Percentiles rank a stretch among this genome's conserved stretches.
phyloP scores from a whole-genome alignment of 2,113 vertebrate species.

The Mirza zaza region DNA sequence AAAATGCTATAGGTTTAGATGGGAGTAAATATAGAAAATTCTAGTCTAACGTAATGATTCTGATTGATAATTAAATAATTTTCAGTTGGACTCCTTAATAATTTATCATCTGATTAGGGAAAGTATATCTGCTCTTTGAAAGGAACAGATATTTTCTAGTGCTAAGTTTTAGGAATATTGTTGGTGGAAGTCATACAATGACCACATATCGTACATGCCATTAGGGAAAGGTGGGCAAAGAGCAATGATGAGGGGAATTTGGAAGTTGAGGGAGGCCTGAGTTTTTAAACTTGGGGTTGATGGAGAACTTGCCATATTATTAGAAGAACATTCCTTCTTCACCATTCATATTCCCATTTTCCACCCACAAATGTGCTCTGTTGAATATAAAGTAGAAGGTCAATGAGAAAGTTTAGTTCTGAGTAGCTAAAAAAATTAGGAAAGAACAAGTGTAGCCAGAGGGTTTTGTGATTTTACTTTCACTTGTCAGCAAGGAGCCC shows the following conservation, averaged over 20 bases:
- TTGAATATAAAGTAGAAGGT: background rate
- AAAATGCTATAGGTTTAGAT: background rate
- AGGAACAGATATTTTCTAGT: background rate
- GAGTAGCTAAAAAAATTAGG: background rate
- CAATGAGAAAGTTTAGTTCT: background rate
- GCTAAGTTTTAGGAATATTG: background rate
- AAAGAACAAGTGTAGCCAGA: background rate
- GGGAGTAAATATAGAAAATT: background rate
- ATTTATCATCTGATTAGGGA: background rate
- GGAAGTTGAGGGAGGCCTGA: background rate
- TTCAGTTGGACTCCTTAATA: background rate
- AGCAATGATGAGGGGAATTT: rapidly evolving
- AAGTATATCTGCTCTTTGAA: background rate
- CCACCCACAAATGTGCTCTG: background rate
- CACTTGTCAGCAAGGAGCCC: background rate
- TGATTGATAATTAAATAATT: background rate
- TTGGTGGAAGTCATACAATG: background rate
- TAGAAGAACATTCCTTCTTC: background rate
- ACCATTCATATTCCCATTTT: background rate
- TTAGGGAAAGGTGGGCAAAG: background rate
- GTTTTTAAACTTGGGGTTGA: background rate
- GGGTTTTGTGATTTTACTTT: background rate
- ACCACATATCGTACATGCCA: rapidly evolving
- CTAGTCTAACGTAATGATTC: background rate
- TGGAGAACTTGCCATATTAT: background rate